Conservation (phyloP, 2,113 vertebrate species). For the Turdus rufiventris region DNA sequence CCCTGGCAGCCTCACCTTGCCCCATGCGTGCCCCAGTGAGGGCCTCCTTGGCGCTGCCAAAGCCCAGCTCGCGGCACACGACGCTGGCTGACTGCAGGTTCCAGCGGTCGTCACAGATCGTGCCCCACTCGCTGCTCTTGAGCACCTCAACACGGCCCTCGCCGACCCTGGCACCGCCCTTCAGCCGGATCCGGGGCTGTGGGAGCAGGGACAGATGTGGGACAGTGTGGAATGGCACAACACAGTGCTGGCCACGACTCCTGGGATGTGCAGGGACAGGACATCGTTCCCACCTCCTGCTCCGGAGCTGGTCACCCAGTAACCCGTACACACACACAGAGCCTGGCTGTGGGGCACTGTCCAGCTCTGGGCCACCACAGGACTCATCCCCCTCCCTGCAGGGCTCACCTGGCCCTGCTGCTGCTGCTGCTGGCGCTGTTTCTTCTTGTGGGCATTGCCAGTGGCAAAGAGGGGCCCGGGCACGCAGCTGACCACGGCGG, state of each 20-base stretch:
- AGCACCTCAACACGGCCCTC: conserved; percentile 94
- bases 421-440: conserved; percentile 64
- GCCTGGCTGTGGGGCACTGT: background rate
- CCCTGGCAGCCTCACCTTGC: conserved; percentile 78
- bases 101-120: conserved; percentile 93
- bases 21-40: conserved; percentile 91
- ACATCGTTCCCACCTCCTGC: background rate
- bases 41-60: conserved; percentile 91
- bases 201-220: background rate
- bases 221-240: rapidly evolving
- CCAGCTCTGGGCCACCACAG: background rate
- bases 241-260: background rate
- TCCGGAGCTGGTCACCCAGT: rapidly evolving
- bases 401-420: conserved; percentile 69
- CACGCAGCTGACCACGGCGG: conserved; percentile 87
- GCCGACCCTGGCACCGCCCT: conserved; percentile 82
- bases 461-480: conserved; percentile 78
- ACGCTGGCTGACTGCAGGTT: conserved; percentile 89
- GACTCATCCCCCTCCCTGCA: rapidly evolving
- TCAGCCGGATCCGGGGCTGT: conserved; percentile 82
- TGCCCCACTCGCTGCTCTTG: conserved; percentile 87
- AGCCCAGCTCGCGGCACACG: conserved; percentile 94
- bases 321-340: rapidly evolving
- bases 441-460: conserved; percentile 76
- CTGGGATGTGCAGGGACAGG: background rate